Conservation (phyloP, 2,797 vertebrate genomes). For the Lates japonicus region DNA sequence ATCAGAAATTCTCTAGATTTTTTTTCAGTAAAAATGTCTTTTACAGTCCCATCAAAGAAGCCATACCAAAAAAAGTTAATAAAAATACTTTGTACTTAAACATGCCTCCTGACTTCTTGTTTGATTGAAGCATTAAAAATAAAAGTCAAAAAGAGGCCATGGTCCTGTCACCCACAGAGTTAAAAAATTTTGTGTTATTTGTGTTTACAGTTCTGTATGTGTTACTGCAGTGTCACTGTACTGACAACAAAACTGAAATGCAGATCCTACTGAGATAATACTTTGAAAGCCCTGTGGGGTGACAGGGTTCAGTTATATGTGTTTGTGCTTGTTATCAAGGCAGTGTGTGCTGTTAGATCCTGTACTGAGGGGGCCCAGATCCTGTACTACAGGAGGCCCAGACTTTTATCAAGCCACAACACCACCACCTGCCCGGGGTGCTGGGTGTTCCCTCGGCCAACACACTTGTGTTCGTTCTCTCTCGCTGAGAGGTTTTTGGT, state of each 20-base stretch:
- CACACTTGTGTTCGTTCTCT: slow-evolving; percentile 5
- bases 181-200: background rate
- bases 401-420: slow-evolving; percentile 81
- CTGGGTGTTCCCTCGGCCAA: slow-evolving; percentile 59
- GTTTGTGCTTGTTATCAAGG: slow-evolving; percentile 64
- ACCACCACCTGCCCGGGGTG: slow-evolving; percentile 73
- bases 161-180: background rate
- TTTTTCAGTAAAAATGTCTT: slow-evolving; percentile 70
- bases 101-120: slow-evolving; percentile 32
- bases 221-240: slow-evolving; percentile 16
- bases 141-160: background rate
- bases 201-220: slow-evolving; percentile 1
- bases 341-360: slow-evolving; percentile 47
- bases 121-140: background rate
- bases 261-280: slow-evolving; percentile 24
- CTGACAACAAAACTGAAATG: slow-evolving; percentile 12
- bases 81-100: slow-evolving; percentile 83
- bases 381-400: slow-evolving; percentile 54
- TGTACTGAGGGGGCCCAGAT: background rate
- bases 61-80: slow-evolving; percentile 84
- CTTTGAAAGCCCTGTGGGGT: slow-evolving; percentile 37
- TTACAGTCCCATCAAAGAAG: slow-evolving; percentile 83
- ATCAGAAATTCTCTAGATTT: slow-evolving; percentile 49
- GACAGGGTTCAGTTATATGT: slow-evolving; percentile 40
- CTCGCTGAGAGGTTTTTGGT: slow-evolving; percentile 27